Evolutionary conservation across 1,140 invertebrate species (phyloP), one percentile per base, ranked within the genome.

Genomic region (Dendroctonus ponderosae): DNA sequence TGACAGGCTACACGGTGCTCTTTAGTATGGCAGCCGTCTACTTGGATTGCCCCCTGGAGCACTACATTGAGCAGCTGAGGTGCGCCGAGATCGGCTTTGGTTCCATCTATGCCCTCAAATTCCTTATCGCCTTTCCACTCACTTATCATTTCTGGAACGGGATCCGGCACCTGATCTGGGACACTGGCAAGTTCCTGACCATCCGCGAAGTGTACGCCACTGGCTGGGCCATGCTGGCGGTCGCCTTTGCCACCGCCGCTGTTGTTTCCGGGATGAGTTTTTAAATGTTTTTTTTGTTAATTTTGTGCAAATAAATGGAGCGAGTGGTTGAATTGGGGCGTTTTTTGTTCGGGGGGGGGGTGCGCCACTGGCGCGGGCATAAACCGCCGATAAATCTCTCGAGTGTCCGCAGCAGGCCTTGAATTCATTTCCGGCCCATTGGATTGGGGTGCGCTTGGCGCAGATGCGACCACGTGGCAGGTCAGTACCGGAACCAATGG

Each of bases 141-240:
- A 61, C 67, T 9, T 75, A 74, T 46, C 74, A 75, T 48, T 72
- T 68, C 42, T 72, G 69, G 63, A 75, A 75, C 68, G 74, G 72
- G 39, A 70, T 75, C 41, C 51, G 67, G 11, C 70, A 72, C 56
- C 60, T 72, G n/a, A 37, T 54, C 2, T 72, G 71, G 71, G 71
- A 70, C 46, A 15, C 62, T 26, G 73, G 71, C 44, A 62, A 9
- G 38, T 72, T 71, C 40, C 59, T 74, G 37, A 68, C 67, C 39
- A 63, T 74, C 11, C 64, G 44, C n/a, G 70, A 71, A 63, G 70
- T 74, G 11, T 74, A 74, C 63, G 44, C 53, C 7, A 74, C 71
- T 52, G 73, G 73, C 57, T 74, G 66, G 59, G 42, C 68, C 6
- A 70, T 74, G 72, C 50, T 74, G 2, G 41, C 57, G 4, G 11